Base-by-base conservation (phyloP, 1,140 invertebrate genomes). In the Aphaenogaster ashmeadi region DNA sequence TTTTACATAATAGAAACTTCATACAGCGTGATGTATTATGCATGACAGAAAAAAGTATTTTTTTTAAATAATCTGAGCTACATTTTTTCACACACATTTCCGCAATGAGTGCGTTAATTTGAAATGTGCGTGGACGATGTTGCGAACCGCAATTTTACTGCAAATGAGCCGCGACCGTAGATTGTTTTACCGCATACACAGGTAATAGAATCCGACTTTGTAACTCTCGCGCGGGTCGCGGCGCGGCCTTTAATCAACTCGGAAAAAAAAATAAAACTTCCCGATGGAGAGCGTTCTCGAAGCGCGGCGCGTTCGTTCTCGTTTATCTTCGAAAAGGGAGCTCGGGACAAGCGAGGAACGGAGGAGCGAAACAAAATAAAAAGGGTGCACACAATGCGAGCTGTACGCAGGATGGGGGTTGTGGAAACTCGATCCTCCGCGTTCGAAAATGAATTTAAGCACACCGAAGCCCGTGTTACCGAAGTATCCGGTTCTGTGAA, bases 361-460 rank as follows among this genome's bases (percentile, higher is more conserved):
- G 58, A 66, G 86, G 50, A 88, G 33, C 52, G 74, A 69, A 88
- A 71, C 13, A 47, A 72, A 87, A 87, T 83, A 27, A 89, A 83
- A 74, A 67, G 47, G 8, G 50, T 27, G 54, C 47, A 27, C 74
- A 54, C 54, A 84, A 81, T 86, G 71, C 75, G 77, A 90, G 77
- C 44, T 52, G 86, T 54, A 67, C 60, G 85, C 85, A 78, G 88
- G 71, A 60, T 36, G 64, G 36, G 69, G 67, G 11, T 75, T 84
- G 86, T 81, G 89, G 89, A 90, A 90, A 90, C 79, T 87, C 69
- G 89, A 90, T 87, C 52, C 66, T 54, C 75, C 83, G 67, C 87
- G 85, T 91, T 89, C 66, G 88, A 88, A 91, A 90, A 93, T 91
- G 91, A 92, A 93, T 93, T 93, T 93, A 93, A 91, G 87, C 87